Evolutionary conservation across 1,140 invertebrate genomes (phyloP).

Genomic region (Diachasmimorpha longicaudata): DNA sequence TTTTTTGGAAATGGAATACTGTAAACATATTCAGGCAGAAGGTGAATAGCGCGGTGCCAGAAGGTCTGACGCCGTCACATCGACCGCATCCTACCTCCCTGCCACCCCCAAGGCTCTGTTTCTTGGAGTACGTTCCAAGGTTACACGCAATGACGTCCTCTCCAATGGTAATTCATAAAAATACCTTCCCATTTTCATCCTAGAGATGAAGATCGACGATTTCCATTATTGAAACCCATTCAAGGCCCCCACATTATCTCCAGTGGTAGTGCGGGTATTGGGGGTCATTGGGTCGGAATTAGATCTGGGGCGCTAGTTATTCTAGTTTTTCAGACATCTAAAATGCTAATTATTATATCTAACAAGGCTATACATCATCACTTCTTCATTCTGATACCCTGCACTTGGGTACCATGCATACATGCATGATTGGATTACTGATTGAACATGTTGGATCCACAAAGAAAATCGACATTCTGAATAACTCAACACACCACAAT

Average conservation of each 20-base stretch:
- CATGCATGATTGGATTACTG: no score
- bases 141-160: constrained; percentile 10
- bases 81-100: constrained; percentile 34
- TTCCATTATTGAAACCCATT: neutral
- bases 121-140: constrained; percentile 9
- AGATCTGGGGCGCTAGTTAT: no score
- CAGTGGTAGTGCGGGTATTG: no score
- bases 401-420: no score
- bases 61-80: constrained; percentile 45
- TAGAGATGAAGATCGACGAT: neutral
- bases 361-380: no score
- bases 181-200: neutral
- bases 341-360: no score
- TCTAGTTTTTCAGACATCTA: no score
- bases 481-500: no score
- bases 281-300: no score
- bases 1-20: constrained; percentile 10
- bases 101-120: neutral
- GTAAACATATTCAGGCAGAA: constrained; percentile 3
- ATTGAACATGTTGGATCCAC: no score
- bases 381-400: no score
- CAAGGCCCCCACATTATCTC: neutral
- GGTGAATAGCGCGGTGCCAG: constrained; percentile 36
- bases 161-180: neutral
- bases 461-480: no score